Base-by-base conservation (phyloP, 2,797 vertebrate species). In the Neopelma chrysocephalum region DNA sequence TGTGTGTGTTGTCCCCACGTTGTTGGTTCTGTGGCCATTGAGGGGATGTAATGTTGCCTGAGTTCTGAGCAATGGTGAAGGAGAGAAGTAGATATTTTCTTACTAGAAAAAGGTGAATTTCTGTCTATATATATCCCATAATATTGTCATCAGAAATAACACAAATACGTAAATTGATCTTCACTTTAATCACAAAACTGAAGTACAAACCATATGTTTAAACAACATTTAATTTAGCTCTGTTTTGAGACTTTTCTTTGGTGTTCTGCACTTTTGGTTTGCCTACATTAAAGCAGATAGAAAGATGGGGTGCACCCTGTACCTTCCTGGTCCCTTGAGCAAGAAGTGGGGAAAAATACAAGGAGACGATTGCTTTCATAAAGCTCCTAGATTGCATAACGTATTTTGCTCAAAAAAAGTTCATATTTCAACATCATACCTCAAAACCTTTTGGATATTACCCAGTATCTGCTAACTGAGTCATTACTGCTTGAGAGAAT, bases 1-100 rank as follows among this genome's bases (percentile, higher is more conserved):
- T 4, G 40, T 13, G 22, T 9, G 16, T 13, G 12, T 8, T 50
- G 45, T 71, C 31, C 60, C 40, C 3, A 0, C 0, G 0, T 8
- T 50, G 12, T 16, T 36, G 62, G 16, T 54, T 54, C 57, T 1
- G 3, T 22, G 36, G 15, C 32, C 0, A 0, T 3, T 32, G 16
- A 50, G 34, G 9, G 10, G 43, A 3, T 20, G 60, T 45, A 26
- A 17, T 15, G 14, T 42, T 7, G 0, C 32, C 34, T 31, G 40
- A 3, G 8, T 20, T 57, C 32, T 26, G 45, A 80, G 61, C 31
- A 40, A 4, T 0, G 1, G 10, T 9, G 31, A 62, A 60, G 19
- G 42, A 80, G n/a, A 62, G 82, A 51, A 11, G 38, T 9, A 14
- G 48, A 27, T 12, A 15, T 47, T 26, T 75, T 58, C 54, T 78